Percentiles rank a stretch among this genome's conserved stretches.
Evolutionary conservation across 2,797 vertebrate genomes (phyloP).

Genomic region (Chiroxiphia lanceolata): DNA sequence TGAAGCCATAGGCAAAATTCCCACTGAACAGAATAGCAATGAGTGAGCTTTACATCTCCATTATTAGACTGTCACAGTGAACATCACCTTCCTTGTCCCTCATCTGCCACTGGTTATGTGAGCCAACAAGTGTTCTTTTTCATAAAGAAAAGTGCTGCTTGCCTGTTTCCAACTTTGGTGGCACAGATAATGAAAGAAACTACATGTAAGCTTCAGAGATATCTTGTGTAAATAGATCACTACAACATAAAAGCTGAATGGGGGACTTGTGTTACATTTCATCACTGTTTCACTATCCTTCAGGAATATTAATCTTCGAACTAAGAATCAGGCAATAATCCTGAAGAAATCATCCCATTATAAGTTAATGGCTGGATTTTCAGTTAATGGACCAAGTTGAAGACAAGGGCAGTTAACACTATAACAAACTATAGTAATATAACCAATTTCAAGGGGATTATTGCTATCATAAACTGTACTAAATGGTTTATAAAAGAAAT

Average conservation of each 20-base stretch:
- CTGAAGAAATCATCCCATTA: slow-evolving; percentile 45
- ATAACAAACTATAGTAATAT: slow-evolving; percentile 57
- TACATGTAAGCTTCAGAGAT: background rate
- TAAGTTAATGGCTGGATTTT: slow-evolving; percentile 39
- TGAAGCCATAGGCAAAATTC: background rate
- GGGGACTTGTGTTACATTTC: background rate
- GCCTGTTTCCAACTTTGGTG: background rate
- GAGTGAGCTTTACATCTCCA: background rate
- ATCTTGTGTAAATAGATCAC: background rate
- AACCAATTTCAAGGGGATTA: slow-evolving; percentile 57
- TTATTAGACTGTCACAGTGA: background rate
- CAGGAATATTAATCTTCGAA: slow-evolving; percentile 22
- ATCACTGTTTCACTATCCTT: background rate
- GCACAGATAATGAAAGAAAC: background rate
- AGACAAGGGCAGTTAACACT: slow-evolving; percentile 57
- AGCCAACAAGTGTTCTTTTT: background rate
- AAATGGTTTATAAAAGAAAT: slow-evolving; percentile 57
- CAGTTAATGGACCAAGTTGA: slow-evolving; percentile 37
- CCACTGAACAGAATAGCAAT: background rate
- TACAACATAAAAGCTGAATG: background rate
- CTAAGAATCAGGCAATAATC: slow-evolving; percentile 23
- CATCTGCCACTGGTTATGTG: background rate
- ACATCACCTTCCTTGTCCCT: background rate
- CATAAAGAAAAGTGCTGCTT: background rate
- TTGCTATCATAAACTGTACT: slow-evolving; percentile 43